Base-by-base conservation (phyloP, 2,888 invertebrate species). In the Agrochola lota region DNA sequence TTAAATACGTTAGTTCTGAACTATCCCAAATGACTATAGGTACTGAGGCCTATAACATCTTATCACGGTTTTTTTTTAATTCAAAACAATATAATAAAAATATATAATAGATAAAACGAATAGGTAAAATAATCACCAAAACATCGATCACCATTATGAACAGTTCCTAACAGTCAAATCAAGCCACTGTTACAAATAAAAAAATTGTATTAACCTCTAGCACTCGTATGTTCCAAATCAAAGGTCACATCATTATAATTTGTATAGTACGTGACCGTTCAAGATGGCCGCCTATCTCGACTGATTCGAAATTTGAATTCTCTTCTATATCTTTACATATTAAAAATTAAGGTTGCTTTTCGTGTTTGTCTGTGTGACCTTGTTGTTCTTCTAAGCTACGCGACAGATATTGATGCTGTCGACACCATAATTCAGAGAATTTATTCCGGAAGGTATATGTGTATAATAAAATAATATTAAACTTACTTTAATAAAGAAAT, bases 241-340 rank as follows among this genome's bases (percentile, higher is more conserved):
- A 95, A 96, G 96, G 96, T 96, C 96, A 95, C 93, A 92, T 94
- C 93, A 94, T 94, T 94, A 95, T 95, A 94, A 94, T 95, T 94
- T 93, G 93, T 92, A 87, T 90, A 87, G 89, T 93, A 95, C 96
- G 95, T 96, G 96, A 96, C 95, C 94, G 91, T 89, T 91, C 91
- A 92, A 94, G 93, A 95, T 94, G 92, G 93, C 93, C 81, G 89
- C 81, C 92, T 91, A 92, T 93, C 93, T 92, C 89, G 88, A 83
- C 89, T 94, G 94, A 95, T 96, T 94, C 90, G 90, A 95, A 96
- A 95, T 95, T 95, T 95, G 94, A 95, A 95, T 95, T 95, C 95
- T 94, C 92, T 93, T 60, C 15, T 57, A 57, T 57, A 5, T 30
- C 30, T 35, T 4, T 35, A 55, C 49, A 49, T 49, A 57, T n/a